A percentile compares a stretch with the other conserved stretches of the same genome.
Evolutionary conservation across 2,113 vertebrate species (phyloP).

Genomic region (Paraplagusia blochii): DNA sequence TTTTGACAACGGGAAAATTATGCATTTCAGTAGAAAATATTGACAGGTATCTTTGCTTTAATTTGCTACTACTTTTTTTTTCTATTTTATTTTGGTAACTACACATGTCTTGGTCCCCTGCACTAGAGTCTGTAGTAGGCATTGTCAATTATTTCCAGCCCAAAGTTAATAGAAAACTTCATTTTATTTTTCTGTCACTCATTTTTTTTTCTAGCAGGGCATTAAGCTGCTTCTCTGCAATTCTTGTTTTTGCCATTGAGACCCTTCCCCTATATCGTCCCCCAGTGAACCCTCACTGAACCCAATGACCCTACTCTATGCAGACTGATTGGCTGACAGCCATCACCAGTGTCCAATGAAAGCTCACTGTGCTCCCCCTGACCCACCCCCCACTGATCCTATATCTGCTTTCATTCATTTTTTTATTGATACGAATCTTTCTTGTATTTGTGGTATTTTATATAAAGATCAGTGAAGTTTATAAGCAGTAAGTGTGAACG

Average conservation of each 20-base stretch:
- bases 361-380: constrained; percentile 1
- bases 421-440: not conserved
- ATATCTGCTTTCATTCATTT: constrained; percentile 1
- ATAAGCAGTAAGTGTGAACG: no score
- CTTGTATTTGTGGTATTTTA: no score
- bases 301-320: constrained; percentile 38
- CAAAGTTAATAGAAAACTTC: no score
- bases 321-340: constrained; percentile 41
- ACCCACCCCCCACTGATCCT: constrained; percentile 10
- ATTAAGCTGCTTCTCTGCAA: not conserved
- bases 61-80: no score
- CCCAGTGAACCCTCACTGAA: constrained; percentile 30
- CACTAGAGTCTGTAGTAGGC: no score
- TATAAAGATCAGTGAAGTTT: no score
- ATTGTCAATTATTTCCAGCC: no score
- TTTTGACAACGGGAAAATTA: no score
- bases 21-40: no score
- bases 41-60: no score
- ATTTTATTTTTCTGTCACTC: not conserved
- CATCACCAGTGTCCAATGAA: constrained; percentile 31
- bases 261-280: constrained; percentile 18
- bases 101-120: no score
- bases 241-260: not conserved
- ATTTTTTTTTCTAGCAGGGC: not conserved
- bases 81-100: not conserved